Evolutionary conservation across 2,797 vertebrate species (phyloP), one percentile per base, ranked within the genome.

Genomic region (Heliangelus exortis): DNA sequence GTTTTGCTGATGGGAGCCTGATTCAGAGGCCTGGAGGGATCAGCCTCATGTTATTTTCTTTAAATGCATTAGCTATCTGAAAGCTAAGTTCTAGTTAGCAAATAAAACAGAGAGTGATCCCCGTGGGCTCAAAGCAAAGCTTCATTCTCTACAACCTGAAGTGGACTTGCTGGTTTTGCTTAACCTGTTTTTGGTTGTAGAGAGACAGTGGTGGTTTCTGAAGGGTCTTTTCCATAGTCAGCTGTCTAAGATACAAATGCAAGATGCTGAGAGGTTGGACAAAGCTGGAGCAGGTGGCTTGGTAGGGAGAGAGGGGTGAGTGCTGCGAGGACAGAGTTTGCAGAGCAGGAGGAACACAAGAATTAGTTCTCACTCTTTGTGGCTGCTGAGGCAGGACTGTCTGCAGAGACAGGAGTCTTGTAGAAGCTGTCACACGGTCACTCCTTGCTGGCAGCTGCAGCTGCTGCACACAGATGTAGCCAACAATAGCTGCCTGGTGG

Each of bases 51-150:
- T 68, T 18, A 54, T 74, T 79, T 77, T 51, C 57, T 39, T 89
- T 55, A 78, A 85, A 59, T 45, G 28, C 9, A 7, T 76, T 69
- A 48, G 22, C 50, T 87, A 5, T 77, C 47, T 75, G 71, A 55
- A 61, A 91, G 47, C 59, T 91, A 86, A 25, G 25, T 79, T 88
- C 83, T 45, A 90, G 11, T 94, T 84, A 93, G 80, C 34, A 77
- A 58, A 67, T 73, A 48, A 18, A 90, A 66, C 74, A 53, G 39
- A 63, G 25, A 14, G 41, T 10, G 25, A 58, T 81, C 1, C 4
- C 41, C 13, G 63, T 39, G 36, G 71, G 45, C 71, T 79, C 39
- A 59, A 62, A 91, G 54, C n/a, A 66, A 82, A 88, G 31, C 59
- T 83, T 29, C 12, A 1, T 41, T 92, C 88, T 88, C 20, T 68